These are phyloP conservation scores for Hapalemur alaotrensis DNA, from an alignment of 2,797 vertebrate genomes.

Conservation along the genomic window DNA sequence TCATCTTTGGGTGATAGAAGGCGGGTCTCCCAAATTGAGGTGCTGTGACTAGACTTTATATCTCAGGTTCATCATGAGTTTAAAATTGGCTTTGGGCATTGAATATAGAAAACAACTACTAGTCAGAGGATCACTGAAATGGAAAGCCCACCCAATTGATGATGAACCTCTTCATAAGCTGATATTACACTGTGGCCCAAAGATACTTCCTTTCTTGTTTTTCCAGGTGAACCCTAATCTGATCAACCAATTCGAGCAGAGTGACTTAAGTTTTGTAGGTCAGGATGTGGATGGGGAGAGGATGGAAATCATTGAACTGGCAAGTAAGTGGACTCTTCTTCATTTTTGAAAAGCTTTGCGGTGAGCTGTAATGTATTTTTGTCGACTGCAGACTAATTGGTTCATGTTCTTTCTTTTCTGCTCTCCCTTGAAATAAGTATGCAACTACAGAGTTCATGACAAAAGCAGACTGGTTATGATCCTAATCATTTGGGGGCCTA, in stretches of 20 bases:
- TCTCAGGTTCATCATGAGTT: constrained; percentile 5
- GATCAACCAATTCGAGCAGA: constrained; percentile 84
- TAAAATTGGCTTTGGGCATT: constrained; percentile 18
- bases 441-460: not conserved
- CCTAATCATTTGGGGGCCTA: not conserved
- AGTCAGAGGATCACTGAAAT: not conserved
- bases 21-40: not conserved
- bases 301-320: constrained; percentile 88
- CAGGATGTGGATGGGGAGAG: constrained; percentile 85
- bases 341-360: not conserved
- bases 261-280: constrained; percentile 86
- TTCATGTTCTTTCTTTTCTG: not conserved
- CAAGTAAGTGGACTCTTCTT: constrained; percentile 79
- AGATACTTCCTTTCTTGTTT: constrained; percentile 32
- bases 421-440: not conserved
- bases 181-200: not conserved
- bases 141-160: not conserved
- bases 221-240: constrained; percentile 87
- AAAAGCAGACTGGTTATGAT: not conserved
- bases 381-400: not conserved
- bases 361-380: not conserved
- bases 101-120: not conserved
- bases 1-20: not conserved
- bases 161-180: not conserved
- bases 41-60: not conserved